Conservation (phyloP, 2,113 vertebrate species). For the Aphyosemion australe region DNA sequence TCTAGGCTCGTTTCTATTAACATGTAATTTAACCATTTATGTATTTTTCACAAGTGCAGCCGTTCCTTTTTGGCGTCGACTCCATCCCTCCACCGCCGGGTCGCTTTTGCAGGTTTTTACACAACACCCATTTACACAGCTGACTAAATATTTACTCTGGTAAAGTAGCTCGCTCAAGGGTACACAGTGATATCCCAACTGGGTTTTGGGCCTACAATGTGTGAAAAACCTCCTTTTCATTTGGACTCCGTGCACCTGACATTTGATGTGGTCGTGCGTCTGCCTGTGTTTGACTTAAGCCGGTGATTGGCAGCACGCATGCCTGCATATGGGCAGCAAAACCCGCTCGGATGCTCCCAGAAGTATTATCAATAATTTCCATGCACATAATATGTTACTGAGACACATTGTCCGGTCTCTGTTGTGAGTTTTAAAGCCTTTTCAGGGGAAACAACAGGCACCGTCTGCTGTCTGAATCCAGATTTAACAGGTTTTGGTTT, state of each 20-base stretch:
- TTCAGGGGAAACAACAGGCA: slow-evolving; percentile 3
- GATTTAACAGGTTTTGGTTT: no score
- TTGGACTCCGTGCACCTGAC: slow-evolving; percentile 53
- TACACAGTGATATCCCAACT: slow-evolving; percentile 64
- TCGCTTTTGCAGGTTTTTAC: slow-evolving; percentile 55
- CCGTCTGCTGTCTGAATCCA: no score
- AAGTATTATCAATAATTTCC: neutral
- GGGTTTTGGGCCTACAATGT: slow-evolving; percentile 58
- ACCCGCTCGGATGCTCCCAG: neutral
- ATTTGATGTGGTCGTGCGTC: slow-evolving; percentile 32
- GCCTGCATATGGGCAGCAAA: neutral
- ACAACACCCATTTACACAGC: slow-evolving; percentile 70
- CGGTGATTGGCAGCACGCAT: slow-evolving; percentile 25
- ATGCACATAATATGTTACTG: neutral
- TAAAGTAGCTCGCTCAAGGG: slow-evolving; percentile 67
- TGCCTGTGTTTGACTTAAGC: neutral
- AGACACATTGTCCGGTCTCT: neutral
- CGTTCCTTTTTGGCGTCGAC: slow-evolving; percentile 33
- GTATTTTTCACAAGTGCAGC: slow-evolving; percentile 12
- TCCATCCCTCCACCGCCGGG: slow-evolving; percentile 39
- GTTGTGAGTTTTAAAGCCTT: neutral
- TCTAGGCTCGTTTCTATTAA: slow-evolving; percentile 1
- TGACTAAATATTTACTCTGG: slow-evolving; percentile 75
- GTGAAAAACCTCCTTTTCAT: slow-evolving; percentile 59
- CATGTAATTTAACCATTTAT: slow-evolving; percentile 8